Evolutionary conservation across 2,888 invertebrate genomes (phyloP), one percentile per base, ranked within the genome.

Genomic region (Luperina testacea): DNA sequence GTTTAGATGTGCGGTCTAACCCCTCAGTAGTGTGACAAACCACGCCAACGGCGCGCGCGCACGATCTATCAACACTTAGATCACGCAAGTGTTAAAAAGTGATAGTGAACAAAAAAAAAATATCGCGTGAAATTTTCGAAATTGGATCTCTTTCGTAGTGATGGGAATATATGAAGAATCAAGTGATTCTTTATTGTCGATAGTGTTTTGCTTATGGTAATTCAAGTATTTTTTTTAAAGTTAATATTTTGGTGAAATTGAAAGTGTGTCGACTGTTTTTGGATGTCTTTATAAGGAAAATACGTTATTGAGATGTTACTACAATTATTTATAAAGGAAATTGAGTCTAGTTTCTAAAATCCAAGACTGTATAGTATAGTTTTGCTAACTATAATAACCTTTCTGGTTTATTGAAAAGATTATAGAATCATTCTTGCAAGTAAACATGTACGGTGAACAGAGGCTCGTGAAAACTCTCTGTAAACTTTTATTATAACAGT

Each of bases 11-110:
- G 75, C 84, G 82, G 32, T 79, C 80, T 87, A 89, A 87, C 87
- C 89, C 72, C 82, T 51, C 82, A 76, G 79, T 89, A 88, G 88
- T 88, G 89, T 81, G 81, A 85, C 85, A 81, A 81, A 71, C 84
- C 79, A 77, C 82, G 80, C 72, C 71, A 74, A 72, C 59, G 74
- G 79, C 88, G 90, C 90, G 89, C 87, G 89, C 88, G 87, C 88
- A 79, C 77, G 79, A 75, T 78, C 74, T 67, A 78, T 73, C 80
- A 80, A 72, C 84, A 78, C 71, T 80, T 85, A 80, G 87, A 87
- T 83, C 81, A 78, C 61, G 72, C 45, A 80, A 73, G 81, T 86
- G 88, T 83, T 83, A 65, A 89, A 78, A 88, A 89, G 88, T 90
- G 87, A 89, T 74, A 90, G 88, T 88, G 77, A 78, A 68, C 45